Evolutionary conservation across 2,113 vertebrate genomes (phyloP).

Genomic region (Tricholaema leucomelas): DNA sequence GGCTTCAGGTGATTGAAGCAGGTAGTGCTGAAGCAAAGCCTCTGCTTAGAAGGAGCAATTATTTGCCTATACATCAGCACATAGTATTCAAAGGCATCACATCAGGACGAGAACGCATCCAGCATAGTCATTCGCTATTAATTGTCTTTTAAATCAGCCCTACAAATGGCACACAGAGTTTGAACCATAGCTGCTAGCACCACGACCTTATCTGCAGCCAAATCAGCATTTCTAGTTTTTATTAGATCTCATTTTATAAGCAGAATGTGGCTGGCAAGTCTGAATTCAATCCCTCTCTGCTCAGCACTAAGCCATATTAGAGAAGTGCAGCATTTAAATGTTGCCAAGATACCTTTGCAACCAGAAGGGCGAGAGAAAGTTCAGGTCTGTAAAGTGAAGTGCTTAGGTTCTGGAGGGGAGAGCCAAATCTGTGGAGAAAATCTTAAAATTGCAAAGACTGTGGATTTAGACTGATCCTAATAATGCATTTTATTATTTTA

Average conservation of each 20-base stretch:
- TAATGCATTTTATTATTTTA: conserved; percentile 78
- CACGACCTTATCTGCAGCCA: conserved; percentile 8
- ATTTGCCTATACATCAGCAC: conserved; percentile 42
- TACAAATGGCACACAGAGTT: conserved; percentile 6
- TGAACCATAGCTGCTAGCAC: conserved; percentile 16
- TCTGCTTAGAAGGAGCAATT: conserved; percentile 29
- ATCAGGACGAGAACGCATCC: conserved; percentile 32
- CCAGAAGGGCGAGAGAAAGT: conserved; percentile 54
- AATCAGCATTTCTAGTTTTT: not conserved
- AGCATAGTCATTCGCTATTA: not conserved
- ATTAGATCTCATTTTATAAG: conserved; percentile 33
- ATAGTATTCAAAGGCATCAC: conserved; percentile 22
- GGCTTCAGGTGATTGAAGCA: conserved; percentile 49
- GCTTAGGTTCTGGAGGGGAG: conserved; percentile 51
- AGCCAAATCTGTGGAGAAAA: conserved; percentile 66
- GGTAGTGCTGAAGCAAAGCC: conserved; percentile 33
- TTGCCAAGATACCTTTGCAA: conserved; percentile 40
- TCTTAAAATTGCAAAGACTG: conserved; percentile 66
- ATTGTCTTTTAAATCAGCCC: conserved; percentile 33
- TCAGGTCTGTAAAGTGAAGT: conserved; percentile 55
- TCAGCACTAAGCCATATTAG: conserved; percentile 26
- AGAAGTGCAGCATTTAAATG: conserved; percentile 50
- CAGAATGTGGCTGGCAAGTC: conserved; percentile 34
- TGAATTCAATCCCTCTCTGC: conserved; percentile 54
- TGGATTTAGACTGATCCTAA: conserved; percentile 73